Conservation (phyloP, 30 jellyfish, hydroid and myxozoan species). For the Cassiopea andromeda region DNA sequence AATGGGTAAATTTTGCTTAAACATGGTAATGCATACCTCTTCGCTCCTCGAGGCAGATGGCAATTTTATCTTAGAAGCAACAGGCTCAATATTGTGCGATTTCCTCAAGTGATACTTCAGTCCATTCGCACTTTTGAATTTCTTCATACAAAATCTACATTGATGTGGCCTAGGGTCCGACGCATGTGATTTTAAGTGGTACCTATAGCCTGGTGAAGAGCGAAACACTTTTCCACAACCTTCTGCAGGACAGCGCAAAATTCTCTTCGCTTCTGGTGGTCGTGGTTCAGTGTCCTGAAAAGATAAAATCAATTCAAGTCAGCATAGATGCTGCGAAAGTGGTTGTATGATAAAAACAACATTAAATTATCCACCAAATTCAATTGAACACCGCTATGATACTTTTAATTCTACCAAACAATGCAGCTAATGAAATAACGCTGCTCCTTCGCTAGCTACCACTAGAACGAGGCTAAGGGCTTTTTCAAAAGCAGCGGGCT, state of each 20-base stretch:
- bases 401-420: too few relatives aligned
- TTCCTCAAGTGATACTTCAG: conserved; percentile 89
- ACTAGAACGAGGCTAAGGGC: too few relatives aligned
- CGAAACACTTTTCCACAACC: conserved; percentile 97
- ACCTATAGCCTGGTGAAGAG: conserved; percentile 96
- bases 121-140: conserved; percentile 97
- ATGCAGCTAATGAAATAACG: too few relatives aligned
- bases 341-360: background rate
- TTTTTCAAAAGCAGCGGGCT: too few relatives aligned
- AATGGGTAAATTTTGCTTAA: background rate
- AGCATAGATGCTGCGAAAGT: background rate
- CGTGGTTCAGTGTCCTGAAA: conserved; percentile 68
- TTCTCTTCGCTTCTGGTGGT: conserved; percentile 79
- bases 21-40: conserved; percentile 21
- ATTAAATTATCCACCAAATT: too few relatives aligned
- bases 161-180: conserved; percentile 95
- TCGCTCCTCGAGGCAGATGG: conserved; percentile 44
- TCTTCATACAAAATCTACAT: conserved; percentile 90
- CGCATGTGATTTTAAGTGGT: conserved; percentile 93
- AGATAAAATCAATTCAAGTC: background rate
- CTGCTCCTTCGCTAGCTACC: too few relatives aligned
- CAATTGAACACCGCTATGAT: too few relatives aligned
- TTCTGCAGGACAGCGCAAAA: conserved; percentile 93
- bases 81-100: conserved; percentile 96
- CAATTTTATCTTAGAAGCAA: conserved; percentile 73